phyloP scores from a whole-genome alignment of 2,113 vertebrate species.

The Actenoides hombroni region DNA sequence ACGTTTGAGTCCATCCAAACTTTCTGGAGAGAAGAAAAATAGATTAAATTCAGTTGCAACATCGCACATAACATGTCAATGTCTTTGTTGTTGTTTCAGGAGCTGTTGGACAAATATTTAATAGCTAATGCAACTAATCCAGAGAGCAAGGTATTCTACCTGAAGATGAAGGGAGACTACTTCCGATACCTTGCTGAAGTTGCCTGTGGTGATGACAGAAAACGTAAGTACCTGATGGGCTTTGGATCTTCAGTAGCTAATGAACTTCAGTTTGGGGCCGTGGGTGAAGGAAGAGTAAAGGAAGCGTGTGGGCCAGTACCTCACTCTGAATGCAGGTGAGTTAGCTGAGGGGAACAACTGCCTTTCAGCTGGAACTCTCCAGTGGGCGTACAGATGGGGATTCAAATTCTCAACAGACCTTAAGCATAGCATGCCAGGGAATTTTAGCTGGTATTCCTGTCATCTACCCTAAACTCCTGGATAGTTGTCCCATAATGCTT shows the following conservation, averaged over 20 bases:
- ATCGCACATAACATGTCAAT: not conserved
- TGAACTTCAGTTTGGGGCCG: not conserved
- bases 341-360: not conserved
- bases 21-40: not conserved
- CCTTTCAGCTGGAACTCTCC: not conserved
- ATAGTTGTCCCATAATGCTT: not conserved
- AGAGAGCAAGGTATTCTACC: conserved; percentile 97
- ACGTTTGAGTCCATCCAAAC: not conserved
- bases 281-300: not conserved
- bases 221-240: conserved; percentile 70
- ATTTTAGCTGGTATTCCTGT: not conserved
- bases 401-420: not conserved
- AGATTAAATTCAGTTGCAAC: not conserved
- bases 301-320: too few relatives aligned
- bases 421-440: not conserved
- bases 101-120: conserved; percentile 88
- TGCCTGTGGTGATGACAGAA: conserved; percentile 82
- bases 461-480: not conserved
- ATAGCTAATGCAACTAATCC: conserved; percentile 84
- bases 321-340: not conserved
- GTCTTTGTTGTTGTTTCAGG: conserved; percentile 66
- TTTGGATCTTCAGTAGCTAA: not conserved
- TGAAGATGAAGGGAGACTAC: conserved; percentile 99
- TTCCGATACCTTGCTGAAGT: conserved; percentile 98
- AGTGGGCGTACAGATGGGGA: not conserved